These are phyloP conservation scores for Lagodon rhomboides DNA, from an alignment of 2,797 vertebrate species.

Conservation along the genomic window DNA sequence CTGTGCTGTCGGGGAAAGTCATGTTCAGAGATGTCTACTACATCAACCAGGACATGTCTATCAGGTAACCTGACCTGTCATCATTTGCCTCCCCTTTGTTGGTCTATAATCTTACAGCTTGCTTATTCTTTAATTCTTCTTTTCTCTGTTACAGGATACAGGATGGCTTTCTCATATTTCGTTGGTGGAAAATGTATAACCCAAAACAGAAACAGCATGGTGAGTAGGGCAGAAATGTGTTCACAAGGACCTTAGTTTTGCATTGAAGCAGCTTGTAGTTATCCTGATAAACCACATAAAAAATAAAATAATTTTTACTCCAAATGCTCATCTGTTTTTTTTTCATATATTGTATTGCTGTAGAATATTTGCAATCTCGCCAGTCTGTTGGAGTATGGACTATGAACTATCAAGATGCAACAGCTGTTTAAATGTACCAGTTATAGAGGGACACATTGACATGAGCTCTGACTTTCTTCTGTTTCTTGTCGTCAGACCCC, in stretches of 20 bases:
- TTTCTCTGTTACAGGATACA: slow-evolving; percentile 89
- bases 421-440: neutral
- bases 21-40: slow-evolving; percentile 99
- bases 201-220: slow-evolving; percentile 99
- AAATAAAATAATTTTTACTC: neutral
- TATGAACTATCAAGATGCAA: neutral
- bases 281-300: no score
- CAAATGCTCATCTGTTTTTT: neutral
- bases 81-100: neutral
- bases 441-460: neutral
- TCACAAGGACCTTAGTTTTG: neutral
- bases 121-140: neutral
- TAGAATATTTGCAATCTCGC: neutral
- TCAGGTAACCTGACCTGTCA: slow-evolving; percentile 88
- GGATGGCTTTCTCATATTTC: slow-evolving; percentile 98
- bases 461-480: neutral
- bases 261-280: neutral
- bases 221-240: slow-evolving; percentile 71
- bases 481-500: slow-evolving; percentile 86
- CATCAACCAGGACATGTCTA: slow-evolving; percentile 97
- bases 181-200: slow-evolving; percentile 99
- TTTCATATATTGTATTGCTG: neutral
- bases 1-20: slow-evolving; percentile 97
- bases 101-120: neutral
- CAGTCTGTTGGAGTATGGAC: no score